These are phyloP conservation scores for Tromatobia lineatoria DNA, from an alignment of 2,888 invertebrate genomes.

Conservation along the genomic window DNA sequence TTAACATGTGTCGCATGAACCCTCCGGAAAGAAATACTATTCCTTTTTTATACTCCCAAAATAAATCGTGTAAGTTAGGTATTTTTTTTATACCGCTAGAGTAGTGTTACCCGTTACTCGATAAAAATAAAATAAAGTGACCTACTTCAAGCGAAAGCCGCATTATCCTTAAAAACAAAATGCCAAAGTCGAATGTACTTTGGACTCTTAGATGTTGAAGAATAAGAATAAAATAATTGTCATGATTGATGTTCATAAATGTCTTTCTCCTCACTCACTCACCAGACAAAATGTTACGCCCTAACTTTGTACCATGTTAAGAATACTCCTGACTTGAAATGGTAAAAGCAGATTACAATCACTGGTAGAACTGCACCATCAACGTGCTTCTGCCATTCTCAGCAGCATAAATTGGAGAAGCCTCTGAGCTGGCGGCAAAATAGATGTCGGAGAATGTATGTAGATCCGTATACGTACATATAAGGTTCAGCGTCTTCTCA, in stretches of 20 bases:
- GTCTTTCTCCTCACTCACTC: not conserved
- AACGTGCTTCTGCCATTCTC: not conserved
- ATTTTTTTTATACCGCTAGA: too few species aligned
- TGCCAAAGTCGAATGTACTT: not conserved
- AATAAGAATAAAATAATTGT: not conserved
- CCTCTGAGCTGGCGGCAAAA: not conserved
- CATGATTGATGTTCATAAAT: not conserved
- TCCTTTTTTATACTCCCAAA: too few species aligned
- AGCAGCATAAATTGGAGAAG: not conserved
- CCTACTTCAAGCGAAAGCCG: not conserved
- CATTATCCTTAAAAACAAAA: not conserved
- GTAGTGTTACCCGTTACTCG: too few species aligned
- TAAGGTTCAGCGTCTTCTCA: conserved; percentile 10
- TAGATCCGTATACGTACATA: not conserved
- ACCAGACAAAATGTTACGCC: not conserved
- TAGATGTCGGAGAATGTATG: not conserved
- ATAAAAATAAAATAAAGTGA: not conserved
- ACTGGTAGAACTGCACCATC: not conserved
- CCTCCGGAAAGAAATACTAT: too few species aligned
- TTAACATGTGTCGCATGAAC: too few species aligned
- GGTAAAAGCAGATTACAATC: not conserved
- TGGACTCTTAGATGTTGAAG: not conserved
- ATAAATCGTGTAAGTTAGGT: too few species aligned
- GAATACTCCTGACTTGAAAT: not conserved
- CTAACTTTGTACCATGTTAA: not conserved